Conservation (phyloP, 2,113 vertebrate genomes). For the Cochlearius cochlearius region DNA sequence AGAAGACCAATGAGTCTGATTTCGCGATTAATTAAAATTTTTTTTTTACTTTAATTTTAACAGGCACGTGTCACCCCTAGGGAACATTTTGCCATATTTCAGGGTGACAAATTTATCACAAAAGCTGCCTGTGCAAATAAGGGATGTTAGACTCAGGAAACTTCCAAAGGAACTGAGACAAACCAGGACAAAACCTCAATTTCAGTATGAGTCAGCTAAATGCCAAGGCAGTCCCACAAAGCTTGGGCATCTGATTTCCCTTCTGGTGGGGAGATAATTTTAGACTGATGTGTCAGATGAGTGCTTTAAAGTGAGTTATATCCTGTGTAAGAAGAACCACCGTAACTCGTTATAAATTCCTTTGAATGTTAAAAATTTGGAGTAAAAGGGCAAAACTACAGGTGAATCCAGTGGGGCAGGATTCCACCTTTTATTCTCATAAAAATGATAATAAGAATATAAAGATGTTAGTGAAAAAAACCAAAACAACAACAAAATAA, state of each 20-base stretch:
- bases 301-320: neutral
- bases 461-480: neutral
- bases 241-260: slow-evolving; percentile 3
- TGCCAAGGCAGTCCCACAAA: neutral
- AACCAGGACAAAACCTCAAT: neutral
- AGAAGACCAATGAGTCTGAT: neutral
- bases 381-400: neutral
- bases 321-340: neutral
- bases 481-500: neutral
- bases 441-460: neutral
- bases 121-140: neutral
- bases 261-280: slow-evolving; percentile 24
- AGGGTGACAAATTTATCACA: neutral
- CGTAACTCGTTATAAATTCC: neutral
- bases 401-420: neutral
- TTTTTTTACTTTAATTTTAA: neutral
- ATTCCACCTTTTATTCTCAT: neutral
- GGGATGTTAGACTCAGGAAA: neutral
- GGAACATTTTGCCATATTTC: neutral
- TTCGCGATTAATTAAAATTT: neutral
- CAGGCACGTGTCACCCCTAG: neutral
- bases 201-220: slow-evolving; percentile 42
- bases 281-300: neutral
- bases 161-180: neutral
- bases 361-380: neutral